These are phyloP conservation scores for Cryptocephalus moraei DNA, from an alignment of 2,888 invertebrate species.

Conservation along the genomic window DNA sequence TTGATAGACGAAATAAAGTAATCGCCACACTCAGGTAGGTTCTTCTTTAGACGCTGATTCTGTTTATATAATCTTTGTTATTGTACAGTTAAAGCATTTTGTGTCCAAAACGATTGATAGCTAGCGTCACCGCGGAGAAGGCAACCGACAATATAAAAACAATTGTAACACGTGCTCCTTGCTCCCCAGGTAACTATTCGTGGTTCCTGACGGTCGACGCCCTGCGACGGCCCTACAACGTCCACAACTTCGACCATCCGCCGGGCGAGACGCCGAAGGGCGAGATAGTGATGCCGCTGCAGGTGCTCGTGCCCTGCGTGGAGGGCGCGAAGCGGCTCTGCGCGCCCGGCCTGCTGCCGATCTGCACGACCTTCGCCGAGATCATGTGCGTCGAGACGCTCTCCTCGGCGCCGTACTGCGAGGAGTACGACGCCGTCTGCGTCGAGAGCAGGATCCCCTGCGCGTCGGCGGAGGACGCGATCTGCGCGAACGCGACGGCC, in stretches of 20 bases:
- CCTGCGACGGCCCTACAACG: constrained; percentile 24
- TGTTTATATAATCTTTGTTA: too few relatives aligned
- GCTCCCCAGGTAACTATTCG: constrained; percentile 13
- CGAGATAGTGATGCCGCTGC: constrained; percentile 28
- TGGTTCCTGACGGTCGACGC: constrained; percentile 28
- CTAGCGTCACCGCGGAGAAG: too few relatives aligned
- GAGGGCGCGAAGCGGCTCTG: constrained; percentile 29
- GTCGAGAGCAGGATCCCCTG: constrained; percentile 22
- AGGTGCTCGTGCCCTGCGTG: constrained; percentile 26
- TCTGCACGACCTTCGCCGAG: constrained; percentile 29
- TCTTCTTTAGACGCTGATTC: too few relatives aligned
- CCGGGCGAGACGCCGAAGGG: constrained; percentile 24
- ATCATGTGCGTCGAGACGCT: constrained; percentile 29
- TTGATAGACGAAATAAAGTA: too few relatives aligned
- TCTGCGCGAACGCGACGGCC: constrained; percentile 18
- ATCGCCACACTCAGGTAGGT: too few relatives aligned
- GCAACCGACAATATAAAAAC: too few relatives aligned
- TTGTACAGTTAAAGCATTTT: too few relatives aligned
- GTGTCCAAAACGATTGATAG: too few relatives aligned
- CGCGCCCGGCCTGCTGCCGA: constrained; percentile 24
- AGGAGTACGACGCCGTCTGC: constrained; percentile 20
- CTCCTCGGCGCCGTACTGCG: constrained; percentile 20
- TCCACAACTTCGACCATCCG: constrained; percentile 29
- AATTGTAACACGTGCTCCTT: background rate
- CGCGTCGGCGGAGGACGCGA: constrained; percentile 18